Conservation (phyloP, 2,797 vertebrate genomes). For the Psittacula echo region DNA sequence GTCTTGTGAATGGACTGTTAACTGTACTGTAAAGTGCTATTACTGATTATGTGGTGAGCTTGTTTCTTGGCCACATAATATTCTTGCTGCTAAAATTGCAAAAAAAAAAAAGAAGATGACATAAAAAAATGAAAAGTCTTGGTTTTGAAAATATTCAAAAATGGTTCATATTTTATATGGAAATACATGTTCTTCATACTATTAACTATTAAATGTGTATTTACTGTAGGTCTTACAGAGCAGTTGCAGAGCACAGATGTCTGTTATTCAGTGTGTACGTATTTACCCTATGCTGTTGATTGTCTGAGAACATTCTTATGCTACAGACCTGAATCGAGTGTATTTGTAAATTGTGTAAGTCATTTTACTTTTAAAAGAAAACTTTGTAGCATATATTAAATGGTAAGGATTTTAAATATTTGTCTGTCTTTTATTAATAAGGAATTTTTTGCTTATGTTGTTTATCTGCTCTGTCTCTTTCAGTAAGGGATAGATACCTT, state of each 20-base stretch:
- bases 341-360: constrained; percentile 78
- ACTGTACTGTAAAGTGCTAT: constrained; percentile 88
- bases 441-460: constrained; percentile 79
- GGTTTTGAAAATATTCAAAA: constrained; percentile 76
- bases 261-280: constrained; percentile 79
- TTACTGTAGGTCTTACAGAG: constrained; percentile 77
- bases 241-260: constrained; percentile 84
- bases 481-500: constrained; percentile 32
- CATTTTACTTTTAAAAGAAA: constrained; percentile 74
- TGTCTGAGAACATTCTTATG: constrained; percentile 73
- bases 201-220: constrained; percentile 75
- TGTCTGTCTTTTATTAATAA: constrained; percentile 79
- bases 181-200: constrained; percentile 78
- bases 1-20: constrained; percentile 83
- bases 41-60: constrained; percentile 78
- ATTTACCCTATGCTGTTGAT: constrained; percentile 79
- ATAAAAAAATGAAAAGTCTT: constrained; percentile 58
- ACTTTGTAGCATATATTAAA: constrained; percentile 78
- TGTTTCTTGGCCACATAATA: constrained; percentile 80
- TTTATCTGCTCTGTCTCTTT: constrained; percentile 69
- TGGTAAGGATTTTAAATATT: constrained; percentile 74
- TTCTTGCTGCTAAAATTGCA: constrained; percentile 84
- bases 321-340: constrained; percentile 68
- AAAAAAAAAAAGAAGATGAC: constrained; percentile 36
- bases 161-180: constrained; percentile 86